Percentiles rank a stretch among this genome's conserved stretches.
These are phyloP conservation scores for Anoplopoma fimbria DNA, from an alignment of 2,113 vertebrate species.

Conservation along the genomic window DNA sequence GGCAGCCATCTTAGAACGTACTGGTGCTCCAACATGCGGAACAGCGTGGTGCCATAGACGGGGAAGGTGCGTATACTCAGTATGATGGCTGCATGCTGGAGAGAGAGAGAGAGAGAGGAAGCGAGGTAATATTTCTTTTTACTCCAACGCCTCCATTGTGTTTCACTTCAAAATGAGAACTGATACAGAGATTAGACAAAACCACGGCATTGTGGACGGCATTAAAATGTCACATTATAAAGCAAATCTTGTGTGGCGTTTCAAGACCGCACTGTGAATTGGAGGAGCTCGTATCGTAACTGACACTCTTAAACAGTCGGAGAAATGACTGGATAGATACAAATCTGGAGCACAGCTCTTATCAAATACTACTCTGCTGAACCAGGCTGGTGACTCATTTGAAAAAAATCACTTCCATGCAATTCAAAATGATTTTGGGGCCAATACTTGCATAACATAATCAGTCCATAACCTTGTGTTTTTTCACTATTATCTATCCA, in stretches of 20 bases:
- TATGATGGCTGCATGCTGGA: conserved; percentile 16
- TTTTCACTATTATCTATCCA: neutral
- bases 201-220: neutral
- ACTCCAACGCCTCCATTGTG: neutral
- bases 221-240: neutral
- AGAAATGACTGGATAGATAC: neutral
- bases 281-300: neutral
- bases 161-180: neutral
- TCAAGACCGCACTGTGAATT: neutral
- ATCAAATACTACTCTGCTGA: neutral
- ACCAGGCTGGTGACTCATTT: neutral
- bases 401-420: neutral
- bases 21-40: conserved; percentile 33
- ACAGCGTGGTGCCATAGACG: conserved; percentile 16
- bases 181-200: neutral
- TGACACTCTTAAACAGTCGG: neutral
- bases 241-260: neutral
- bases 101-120: neutral
- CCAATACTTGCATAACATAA: neutral
- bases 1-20: conserved; percentile 75
- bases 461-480: no score
- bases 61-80: conserved; percentile 24
- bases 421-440: neutral
- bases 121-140: conserved; percentile 10
- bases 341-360: neutral